Conservation (phyloP, 1,140 invertebrate species). For the Papilio polytes region DNA sequence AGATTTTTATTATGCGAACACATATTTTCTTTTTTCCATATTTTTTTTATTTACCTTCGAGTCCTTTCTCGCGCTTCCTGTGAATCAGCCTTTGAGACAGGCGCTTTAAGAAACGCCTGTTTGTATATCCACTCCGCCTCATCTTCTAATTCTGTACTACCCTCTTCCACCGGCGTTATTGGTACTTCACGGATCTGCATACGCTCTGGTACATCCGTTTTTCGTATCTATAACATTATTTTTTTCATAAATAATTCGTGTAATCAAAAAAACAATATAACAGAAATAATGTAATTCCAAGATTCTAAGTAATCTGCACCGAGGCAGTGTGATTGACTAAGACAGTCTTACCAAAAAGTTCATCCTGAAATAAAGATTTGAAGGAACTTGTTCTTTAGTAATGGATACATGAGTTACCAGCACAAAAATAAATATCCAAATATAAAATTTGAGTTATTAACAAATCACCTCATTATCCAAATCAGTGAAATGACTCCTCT, state of each 20-base stretch:
- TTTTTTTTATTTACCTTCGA: constrained; percentile 54
- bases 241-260: neutral
- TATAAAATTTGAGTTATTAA: neutral
- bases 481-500: constrained; percentile 97
- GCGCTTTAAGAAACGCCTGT: constrained; percentile 94
- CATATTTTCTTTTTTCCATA: too few species aligned
- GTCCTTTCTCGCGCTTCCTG: constrained; percentile 83
- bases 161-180: constrained; percentile 91
- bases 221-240: constrained; percentile 86
- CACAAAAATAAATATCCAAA: neutral
- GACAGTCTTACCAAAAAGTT: too few species aligned
- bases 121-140: constrained; percentile 99
- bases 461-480: constrained; percentile 92
- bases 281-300: too few species aligned
- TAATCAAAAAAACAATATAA: neutral
- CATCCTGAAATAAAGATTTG: too few species aligned
- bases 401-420: too few species aligned
- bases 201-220: constrained; percentile 95
- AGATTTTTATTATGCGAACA: too few species aligned
- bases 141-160: constrained; percentile 94
- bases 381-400: too few species aligned
- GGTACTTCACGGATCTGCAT: constrained; percentile 96
- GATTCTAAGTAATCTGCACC: too few species aligned
- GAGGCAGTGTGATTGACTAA: too few species aligned
- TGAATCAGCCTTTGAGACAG: constrained; percentile 87